A percentile compares a stretch with the other conserved stretches of the same genome.
Evolutionary conservation across 2,113 vertebrate genomes (phyloP).

Genomic region (Callaeas wilsoni): DNA sequence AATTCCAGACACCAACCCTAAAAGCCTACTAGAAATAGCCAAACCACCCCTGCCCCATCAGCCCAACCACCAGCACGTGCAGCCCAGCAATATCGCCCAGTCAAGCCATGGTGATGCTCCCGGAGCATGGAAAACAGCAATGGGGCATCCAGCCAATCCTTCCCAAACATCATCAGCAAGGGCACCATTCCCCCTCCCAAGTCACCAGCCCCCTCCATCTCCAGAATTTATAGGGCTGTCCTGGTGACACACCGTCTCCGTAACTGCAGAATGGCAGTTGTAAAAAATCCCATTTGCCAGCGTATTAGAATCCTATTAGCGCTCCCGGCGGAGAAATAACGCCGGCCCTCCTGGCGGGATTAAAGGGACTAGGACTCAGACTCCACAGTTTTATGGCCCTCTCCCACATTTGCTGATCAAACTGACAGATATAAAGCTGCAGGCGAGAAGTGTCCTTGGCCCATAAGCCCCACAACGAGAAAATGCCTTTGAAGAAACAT

Average conservation of each 20-base stretch:
- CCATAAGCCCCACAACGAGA: conserved; percentile 48
- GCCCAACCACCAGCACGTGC: not conserved
- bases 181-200: not conserved
- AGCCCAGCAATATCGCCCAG: fast-evolving
- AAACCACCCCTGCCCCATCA: not conserved
- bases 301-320: conserved; percentile 80
- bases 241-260: conserved; percentile 58
- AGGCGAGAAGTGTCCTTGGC: conserved; percentile 69
- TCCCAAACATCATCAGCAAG: not conserved
- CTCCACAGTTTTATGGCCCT: conserved; percentile 62
- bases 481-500: not conserved
- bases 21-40: not conserved
- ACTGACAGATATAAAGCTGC: conserved; percentile 70
- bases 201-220: not conserved
- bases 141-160: fast-evolving
- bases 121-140: not conserved
- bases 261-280: conserved; percentile 75
- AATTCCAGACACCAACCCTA: not conserved
- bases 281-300: conserved; percentile 82
- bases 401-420: conserved; percentile 59
- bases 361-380: conserved; percentile 60
- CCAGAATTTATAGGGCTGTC: conserved; percentile 70
- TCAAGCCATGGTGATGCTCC: fast-evolving
- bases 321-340: conserved; percentile 73
- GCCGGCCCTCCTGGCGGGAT: conserved; percentile 67